Conservation (phyloP, 2,797 vertebrate genomes). For the Lithobates pipiens region DNA sequence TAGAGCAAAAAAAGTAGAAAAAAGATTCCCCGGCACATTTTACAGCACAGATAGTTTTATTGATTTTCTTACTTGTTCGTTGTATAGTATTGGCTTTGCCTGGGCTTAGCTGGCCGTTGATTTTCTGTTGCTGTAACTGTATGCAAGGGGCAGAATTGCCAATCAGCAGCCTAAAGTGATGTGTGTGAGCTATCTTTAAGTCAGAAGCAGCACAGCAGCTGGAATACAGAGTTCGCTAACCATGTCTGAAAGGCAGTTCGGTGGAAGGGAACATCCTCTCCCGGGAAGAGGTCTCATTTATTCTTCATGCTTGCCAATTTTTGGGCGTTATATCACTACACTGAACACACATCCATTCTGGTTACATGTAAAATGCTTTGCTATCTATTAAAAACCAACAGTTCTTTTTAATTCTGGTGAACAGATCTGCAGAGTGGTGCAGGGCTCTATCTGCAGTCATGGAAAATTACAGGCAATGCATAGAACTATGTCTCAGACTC, state of each 20-base stretch:
- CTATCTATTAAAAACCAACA: constrained; percentile 44
- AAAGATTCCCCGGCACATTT: constrained; percentile 31
- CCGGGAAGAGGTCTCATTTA: constrained; percentile 55
- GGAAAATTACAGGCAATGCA: not conserved
- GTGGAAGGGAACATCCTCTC: constrained; percentile 49
- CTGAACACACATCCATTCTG: constrained; percentile 38
- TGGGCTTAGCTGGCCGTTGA: constrained; percentile 25
- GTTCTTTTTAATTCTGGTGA: constrained; percentile 9
- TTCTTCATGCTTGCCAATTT: constrained; percentile 54
- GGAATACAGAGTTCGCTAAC: constrained; percentile 34
- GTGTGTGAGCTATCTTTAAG: constrained; percentile 55
- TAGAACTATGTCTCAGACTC: too few species aligned
- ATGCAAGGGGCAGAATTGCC: constrained; percentile 34
- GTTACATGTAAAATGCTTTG: constrained; percentile 40
- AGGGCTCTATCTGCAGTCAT: not conserved
- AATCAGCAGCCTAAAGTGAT: constrained; percentile 23
- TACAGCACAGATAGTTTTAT: constrained; percentile 41
- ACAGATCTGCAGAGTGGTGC: not conserved
- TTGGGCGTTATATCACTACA: constrained; percentile 47
- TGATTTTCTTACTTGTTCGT: constrained; percentile 34
- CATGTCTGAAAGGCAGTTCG: constrained; percentile 49
- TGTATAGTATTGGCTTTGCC: constrained; percentile 29
- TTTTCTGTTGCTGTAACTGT: constrained; percentile 42
- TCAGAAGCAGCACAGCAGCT: constrained; percentile 53
- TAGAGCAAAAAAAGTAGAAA: constrained; percentile 42